These are phyloP conservation scores for Microhierax caerulescens DNA, from an alignment of 2,797 vertebrate species.

Conservation along the genomic window DNA sequence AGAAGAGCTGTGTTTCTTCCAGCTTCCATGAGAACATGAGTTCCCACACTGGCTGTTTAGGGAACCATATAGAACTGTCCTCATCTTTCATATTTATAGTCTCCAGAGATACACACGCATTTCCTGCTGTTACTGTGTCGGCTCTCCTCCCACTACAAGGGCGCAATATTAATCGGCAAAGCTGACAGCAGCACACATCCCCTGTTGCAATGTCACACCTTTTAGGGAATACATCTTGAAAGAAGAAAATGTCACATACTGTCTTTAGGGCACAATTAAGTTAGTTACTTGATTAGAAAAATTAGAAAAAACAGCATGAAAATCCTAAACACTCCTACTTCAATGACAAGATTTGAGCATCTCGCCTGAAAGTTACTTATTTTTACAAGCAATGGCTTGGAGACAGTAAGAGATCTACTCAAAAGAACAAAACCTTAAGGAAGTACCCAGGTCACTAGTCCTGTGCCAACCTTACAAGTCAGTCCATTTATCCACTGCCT, in stretches of 20 bases:
- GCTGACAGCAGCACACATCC: not conserved
- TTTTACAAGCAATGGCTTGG: not conserved
- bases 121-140: not conserved
- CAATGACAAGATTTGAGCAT: not conserved
- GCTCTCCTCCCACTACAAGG: not conserved
- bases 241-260: not conserved
- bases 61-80: not conserved
- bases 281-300: not conserved
- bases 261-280: not conserved
- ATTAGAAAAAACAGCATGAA: too few species aligned
- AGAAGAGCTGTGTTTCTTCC: not conserved
- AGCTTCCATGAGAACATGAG: not conserved
- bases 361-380: not conserved
- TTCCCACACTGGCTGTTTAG: not conserved
- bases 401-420: not conserved
- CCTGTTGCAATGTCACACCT: not conserved
- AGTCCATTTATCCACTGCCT: not conserved
- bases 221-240: not conserved
- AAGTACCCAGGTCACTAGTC: not conserved
- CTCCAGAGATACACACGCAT: not conserved
- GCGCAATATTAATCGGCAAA: conserved; percentile 14
- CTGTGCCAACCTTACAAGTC: not conserved
- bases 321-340: not conserved
- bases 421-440: not conserved
- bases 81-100: not conserved